Percentiles rank a stretch among this genome's conserved stretches.
Conservation (phyloP, 2,888 invertebrate species). For the Alloplasta piceator region DNA sequence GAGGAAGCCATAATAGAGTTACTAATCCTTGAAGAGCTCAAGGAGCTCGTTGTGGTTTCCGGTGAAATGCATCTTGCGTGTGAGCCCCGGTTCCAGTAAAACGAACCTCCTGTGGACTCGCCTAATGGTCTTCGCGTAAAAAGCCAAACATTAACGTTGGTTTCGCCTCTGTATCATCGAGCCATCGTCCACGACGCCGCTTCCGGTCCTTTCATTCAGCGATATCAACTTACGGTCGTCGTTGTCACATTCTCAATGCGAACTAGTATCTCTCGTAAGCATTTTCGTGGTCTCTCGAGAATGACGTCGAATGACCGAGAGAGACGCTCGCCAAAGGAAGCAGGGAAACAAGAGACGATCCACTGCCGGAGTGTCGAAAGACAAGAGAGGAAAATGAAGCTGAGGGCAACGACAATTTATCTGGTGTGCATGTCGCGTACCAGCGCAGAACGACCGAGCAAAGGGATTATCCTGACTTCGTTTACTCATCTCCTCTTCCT, state of each 20-base stretch:
- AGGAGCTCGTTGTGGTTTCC: too few relatives aligned
- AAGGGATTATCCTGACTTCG: conserved; percentile 51
- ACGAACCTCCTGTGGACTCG: too few relatives aligned
- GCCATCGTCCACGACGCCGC: conserved; percentile 49
- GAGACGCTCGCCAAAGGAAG: conserved; percentile 2
- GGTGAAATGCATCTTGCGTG: too few relatives aligned
- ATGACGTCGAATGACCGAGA: not conserved
- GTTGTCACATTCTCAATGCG: not conserved
- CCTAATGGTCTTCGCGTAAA: too few relatives aligned
- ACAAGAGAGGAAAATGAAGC: conserved; percentile 4
- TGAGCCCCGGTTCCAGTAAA: too few relatives aligned
- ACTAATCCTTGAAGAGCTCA: too few relatives aligned
- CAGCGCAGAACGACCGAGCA: conserved; percentile 38
- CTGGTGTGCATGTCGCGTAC: conserved; percentile 30
- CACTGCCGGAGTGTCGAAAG: conserved; percentile 11
- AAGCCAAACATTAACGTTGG: not conserved
- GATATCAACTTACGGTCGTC: conserved; percentile 77
- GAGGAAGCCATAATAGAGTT: too few relatives aligned
- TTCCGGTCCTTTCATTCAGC: conserved; percentile 77
- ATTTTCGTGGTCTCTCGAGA: conserved; percentile 8
- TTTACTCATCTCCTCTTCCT: conserved; percentile 30
- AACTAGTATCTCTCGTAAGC: conserved; percentile 34
- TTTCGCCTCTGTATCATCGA: not conserved
- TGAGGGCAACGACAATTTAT: conserved; percentile 11
- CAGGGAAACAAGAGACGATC: conserved; percentile 34